Evolutionary conservation across 2,888 invertebrate species (phyloP).

Genomic region (Drosophila cognata): DNA sequence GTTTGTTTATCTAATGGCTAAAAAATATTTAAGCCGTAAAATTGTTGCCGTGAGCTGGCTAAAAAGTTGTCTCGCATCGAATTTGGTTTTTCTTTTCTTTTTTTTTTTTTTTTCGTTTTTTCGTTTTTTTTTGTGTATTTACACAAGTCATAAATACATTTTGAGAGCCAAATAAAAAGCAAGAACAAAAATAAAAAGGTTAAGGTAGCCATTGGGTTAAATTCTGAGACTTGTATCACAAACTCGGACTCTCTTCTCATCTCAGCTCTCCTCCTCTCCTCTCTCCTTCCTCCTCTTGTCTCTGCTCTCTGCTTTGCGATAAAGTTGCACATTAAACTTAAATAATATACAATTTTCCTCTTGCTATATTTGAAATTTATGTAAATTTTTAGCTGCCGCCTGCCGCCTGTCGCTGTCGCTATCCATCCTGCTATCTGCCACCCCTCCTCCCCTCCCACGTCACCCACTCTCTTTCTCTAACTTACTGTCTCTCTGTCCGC

Average conservation of each 20-base stretch:
- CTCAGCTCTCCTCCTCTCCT: not conserved
- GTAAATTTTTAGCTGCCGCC: conserved; percentile 56
- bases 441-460: not conserved
- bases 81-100: not conserved
- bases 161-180: conserved; percentile 11
- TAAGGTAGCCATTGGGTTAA: conserved; percentile 22
- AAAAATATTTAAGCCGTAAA: conserved; percentile 78
- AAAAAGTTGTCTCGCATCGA: conserved; percentile 51
- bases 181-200: conserved; percentile 52
- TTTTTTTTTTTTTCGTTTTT: not conserved
- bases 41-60: conserved; percentile 67
- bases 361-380: conserved; percentile 75
- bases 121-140: conserved; percentile 45
- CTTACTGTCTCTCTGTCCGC: not conserved
- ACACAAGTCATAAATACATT: conserved; percentile 74
- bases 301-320: conserved; percentile 29
- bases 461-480: too few relatives aligned
- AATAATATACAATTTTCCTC: conserved; percentile 52
- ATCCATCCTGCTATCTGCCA: not conserved
- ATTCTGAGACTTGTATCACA: conserved; percentile 1
- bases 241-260: conserved; percentile 20
- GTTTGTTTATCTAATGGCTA: conserved; percentile 81
- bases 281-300: not conserved
- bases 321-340: conserved; percentile 55
- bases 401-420: conserved; percentile 24